phyloP scores from a whole-genome alignment of 2,888 invertebrate genomes.

The Sarcophaga caerulescens region DNA sequence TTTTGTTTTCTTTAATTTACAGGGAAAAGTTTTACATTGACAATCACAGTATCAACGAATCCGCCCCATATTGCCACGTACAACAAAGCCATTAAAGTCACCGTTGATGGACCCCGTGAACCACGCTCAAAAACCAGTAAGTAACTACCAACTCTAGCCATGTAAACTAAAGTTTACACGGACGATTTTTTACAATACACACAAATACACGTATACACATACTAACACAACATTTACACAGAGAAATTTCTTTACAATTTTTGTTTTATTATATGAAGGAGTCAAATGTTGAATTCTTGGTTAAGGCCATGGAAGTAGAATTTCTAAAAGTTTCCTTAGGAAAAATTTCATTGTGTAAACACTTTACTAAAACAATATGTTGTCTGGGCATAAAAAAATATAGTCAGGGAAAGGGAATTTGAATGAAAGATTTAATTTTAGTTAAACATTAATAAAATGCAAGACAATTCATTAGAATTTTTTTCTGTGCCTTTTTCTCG shows the following conservation, averaged over 20 bases:
- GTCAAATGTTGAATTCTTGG: no score
- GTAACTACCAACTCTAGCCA: conserved; percentile 75
- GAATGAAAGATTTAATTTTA: conserved; percentile 71
- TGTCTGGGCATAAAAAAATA: no score
- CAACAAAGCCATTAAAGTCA: conserved; percentile 98
- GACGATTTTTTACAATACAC: conserved; percentile 14
- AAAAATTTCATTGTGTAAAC: no score
- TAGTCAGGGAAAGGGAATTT: not conserved
- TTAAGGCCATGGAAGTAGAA: no score
- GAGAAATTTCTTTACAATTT: no score
- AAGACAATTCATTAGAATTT: conserved; percentile 74
- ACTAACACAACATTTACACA: conserved; percentile 31
- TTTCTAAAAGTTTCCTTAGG: no score
- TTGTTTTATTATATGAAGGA: no score
- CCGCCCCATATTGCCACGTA: conserved; percentile 98
- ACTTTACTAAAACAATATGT: no score
- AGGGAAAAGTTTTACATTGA: conserved; percentile 99
- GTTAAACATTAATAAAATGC: conserved; percentile 63
- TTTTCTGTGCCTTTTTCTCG: not conserved
- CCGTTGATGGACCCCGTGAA: conserved; percentile 98
- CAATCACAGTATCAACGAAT: conserved; percentile 95
- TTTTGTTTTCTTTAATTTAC: conserved; percentile 76
- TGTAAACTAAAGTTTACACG: not conserved
- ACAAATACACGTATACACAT: conserved; percentile 41
- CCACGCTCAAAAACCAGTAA: conserved; percentile 96